These are phyloP conservation scores for Muntiacus muntjak DNA, from an alignment of 2,113 vertebrate genomes.

Conservation along the genomic window DNA sequence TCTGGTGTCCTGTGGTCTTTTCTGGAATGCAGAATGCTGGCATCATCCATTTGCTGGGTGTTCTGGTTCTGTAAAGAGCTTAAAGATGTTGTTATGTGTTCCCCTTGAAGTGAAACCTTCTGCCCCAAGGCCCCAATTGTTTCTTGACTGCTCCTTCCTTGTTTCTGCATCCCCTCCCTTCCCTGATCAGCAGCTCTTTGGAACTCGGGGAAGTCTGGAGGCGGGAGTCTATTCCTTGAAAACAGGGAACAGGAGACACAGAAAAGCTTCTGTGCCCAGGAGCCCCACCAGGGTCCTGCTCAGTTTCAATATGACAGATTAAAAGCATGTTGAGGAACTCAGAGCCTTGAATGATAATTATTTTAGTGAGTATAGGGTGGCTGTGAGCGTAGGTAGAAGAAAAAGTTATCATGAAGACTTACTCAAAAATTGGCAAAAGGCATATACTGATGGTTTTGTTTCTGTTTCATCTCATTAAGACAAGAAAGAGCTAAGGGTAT, in stretches of 20 bases:
- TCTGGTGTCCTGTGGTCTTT: background rate
- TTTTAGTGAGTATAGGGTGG: background rate
- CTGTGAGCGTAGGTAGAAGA: no score
- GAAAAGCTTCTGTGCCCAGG: background rate
- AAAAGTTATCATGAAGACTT: background rate
- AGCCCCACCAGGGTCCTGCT: background rate
- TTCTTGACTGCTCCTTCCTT: background rate
- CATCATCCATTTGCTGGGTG: background rate
- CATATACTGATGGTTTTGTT: background rate
- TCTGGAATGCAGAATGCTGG: background rate
- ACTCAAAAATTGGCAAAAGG: fast-evolving
- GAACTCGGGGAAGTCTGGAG: background rate
- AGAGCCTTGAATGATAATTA: no score
- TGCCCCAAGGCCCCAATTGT: background rate
- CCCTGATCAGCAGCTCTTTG: background rate
- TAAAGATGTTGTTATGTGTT: background rate
- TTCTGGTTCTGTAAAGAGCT: background rate
- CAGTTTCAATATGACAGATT: background rate
- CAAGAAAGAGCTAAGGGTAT: background rate
- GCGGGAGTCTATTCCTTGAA: background rate
- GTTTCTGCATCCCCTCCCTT: background rate
- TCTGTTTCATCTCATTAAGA: background rate
- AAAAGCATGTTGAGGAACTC: background rate
- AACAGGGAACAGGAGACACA: background rate
- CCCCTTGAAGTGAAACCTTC: background rate